phyloP scores from a whole-genome alignment of 1,140 invertebrate species.

The Venturia canescens region DNA sequence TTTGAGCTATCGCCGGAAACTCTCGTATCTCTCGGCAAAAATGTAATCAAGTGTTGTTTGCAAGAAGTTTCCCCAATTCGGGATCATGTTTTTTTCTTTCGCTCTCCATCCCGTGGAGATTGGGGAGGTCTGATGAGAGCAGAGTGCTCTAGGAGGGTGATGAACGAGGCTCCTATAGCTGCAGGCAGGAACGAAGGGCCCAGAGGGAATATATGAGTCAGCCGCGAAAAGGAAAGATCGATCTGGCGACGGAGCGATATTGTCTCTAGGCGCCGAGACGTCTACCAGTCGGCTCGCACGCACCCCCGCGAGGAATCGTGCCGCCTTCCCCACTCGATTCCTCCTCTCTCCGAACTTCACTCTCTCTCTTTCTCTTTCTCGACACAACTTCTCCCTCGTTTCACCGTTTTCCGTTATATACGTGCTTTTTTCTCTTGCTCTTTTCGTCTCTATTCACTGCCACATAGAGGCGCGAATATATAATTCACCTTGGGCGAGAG shows the following conservation, averaged over 20 bases:
- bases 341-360: constrained; percentile 4
- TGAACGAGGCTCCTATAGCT: constrained; percentile 27
- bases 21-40: not conserved
- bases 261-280: constrained; percentile 73
- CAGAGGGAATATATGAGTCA: constrained; percentile 73
- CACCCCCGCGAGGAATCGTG: constrained; percentile 55
- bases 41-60: constrained; percentile 44
- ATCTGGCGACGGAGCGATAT: constrained; percentile 70
- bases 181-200: constrained; percentile 55
- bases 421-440: constrained; percentile 21
- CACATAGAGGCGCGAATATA: constrained; percentile 54
- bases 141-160: constrained; percentile 15
- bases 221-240: constrained; percentile 71
- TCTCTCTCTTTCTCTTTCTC: constrained; percentile 5
- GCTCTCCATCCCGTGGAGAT: not conserved
- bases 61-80: constrained; percentile 8
- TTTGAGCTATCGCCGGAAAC: not conserved
- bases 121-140: constrained; percentile 39
- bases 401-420: constrained; percentile 15
- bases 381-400: not conserved
- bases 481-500: constrained; percentile 59
- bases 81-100: constrained; percentile 7
- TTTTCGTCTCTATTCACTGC: not conserved
- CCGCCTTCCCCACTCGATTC: constrained; percentile 45
- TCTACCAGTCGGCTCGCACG: constrained; percentile 69